Base-by-base conservation (phyloP, 2,888 invertebrate species). In the Microctonus aethiopoides region DNA sequence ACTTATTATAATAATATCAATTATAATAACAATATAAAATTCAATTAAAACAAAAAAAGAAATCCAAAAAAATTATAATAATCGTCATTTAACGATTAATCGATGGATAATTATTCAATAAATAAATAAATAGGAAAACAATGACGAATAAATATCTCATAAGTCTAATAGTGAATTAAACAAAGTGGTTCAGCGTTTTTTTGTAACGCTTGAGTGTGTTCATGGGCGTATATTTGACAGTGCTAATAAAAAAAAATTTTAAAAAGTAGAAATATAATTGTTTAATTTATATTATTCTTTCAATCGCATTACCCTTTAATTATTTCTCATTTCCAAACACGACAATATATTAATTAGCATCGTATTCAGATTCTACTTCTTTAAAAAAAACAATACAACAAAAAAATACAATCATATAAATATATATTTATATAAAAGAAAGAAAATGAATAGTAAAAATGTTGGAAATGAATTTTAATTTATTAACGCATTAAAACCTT, bases 401-500 rank as follows among this genome's bases (percentile, higher is more conserved):
- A 46, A 16, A 46, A 16, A 29, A 29, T 5, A 29, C 29, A 29
- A 29, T 5, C 3, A 29, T 5, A 29, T 5, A 29, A 29, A 5
- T n/a, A n/a, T n/a, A n/a, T n/a, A n/a, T n/a, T n/a, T n/a, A n/a
- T n/a, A n/a, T n/a, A n/a, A n/a, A n/a, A 5, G 29, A 29, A 16
- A 46, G 46, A 20, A 16, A n/a, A n/a, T 20, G 16, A 16, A 46
- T 20, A 20, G 11, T n/a, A 57, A 57, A 29, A 29, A 57, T 29
- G 26, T 16, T 57, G 29, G 34, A 34, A 32, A 26, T 16, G 32
- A 34, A 57, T 29, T 32, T 57, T 16, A 16, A 57, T 16, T 57
- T 32, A 57, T 29, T 24, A 57, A 32, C 57, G 32, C 57, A 57
- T 57, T 29, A 57, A 29, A 57, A 57, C 71, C 73, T 77, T 76